These are phyloP conservation scores for Phrynosoma blainvillii DNA, from an alignment of 2,113 vertebrate species.

Conservation along the genomic window DNA sequence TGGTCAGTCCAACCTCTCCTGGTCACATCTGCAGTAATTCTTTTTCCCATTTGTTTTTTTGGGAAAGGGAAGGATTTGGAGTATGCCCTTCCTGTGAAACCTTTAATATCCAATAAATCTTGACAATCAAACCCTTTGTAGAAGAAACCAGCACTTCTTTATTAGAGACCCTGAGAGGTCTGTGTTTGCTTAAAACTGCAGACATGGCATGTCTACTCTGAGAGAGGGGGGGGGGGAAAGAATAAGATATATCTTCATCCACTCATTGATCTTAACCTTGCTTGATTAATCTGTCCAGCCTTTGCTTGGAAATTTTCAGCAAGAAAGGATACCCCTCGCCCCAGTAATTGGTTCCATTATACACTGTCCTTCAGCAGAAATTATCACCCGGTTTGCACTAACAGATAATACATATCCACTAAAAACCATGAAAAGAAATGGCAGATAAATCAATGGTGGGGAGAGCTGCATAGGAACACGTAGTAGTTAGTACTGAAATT, in stretches of 20 bases:
- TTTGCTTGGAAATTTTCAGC: background rate
- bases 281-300: background rate
- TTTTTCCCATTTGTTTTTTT: background rate
- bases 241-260: background rate
- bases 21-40: background rate
- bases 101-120: background rate
- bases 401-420: too few relatives aligned
- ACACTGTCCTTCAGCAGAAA: too few relatives aligned
- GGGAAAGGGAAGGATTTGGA: background rate
- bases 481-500: too few relatives aligned
- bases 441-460: too few relatives aligned
- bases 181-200: background rate
- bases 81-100: background rate
- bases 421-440: too few relatives aligned
- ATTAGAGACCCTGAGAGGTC: background rate
- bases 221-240: too few relatives aligned
- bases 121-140: background rate
- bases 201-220: background rate
- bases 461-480: too few relatives aligned
- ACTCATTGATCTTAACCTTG: background rate
- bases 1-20: background rate
- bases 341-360: background rate
- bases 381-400: background rate
- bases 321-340: background rate
- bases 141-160: background rate